phyloP scores from a whole-genome alignment of 2,888 invertebrate species.

The Harpalus rubripes region DNA sequence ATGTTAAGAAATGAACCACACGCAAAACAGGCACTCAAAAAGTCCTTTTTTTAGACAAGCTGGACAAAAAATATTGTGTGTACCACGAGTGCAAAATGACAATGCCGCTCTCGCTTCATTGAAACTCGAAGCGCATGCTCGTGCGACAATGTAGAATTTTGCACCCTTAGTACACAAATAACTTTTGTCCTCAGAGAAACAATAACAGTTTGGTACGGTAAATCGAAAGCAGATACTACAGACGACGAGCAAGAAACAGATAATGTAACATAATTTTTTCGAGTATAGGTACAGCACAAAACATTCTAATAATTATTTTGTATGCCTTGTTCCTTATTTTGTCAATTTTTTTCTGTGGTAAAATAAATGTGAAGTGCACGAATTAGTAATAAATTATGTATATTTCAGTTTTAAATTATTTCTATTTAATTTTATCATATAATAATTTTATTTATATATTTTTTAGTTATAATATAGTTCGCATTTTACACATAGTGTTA shows the following conservation, averaged over 20 bases:
- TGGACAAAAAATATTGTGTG: too few relatives aligned
- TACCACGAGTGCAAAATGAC: too few relatives aligned
- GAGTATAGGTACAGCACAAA: background rate
- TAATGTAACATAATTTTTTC: conserved; percentile 38
- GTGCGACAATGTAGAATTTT: too few relatives aligned
- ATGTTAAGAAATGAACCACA: too few relatives aligned
- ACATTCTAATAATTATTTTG: background rate
- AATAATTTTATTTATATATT: background rate
- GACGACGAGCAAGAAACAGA: conserved; percentile 56
- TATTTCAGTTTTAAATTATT: too few relatives aligned
- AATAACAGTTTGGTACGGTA: conserved; percentile 69
- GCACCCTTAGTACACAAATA: too few relatives aligned
- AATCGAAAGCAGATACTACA: conserved; percentile 65
- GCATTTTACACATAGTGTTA: conserved; percentile 9
- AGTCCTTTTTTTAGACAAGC: too few relatives aligned
- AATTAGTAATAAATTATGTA: conserved; percentile 1
- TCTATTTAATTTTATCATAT: background rate
- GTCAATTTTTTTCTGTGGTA: conserved; percentile 30
- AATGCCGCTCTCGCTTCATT: too few relatives aligned
- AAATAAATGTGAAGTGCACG: background rate
- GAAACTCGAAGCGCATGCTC: too few relatives aligned
- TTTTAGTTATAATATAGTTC: conserved; percentile 9
- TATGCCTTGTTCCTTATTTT: conserved; percentile 16
- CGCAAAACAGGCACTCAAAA: too few relatives aligned
- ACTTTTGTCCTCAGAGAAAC: conserved; percentile 68